A percentile compares a stretch with the other conserved stretches of the same genome.
Evolutionary conservation across 2,888 invertebrate species (phyloP).

Genomic region (Tortricodes alternella): DNA sequence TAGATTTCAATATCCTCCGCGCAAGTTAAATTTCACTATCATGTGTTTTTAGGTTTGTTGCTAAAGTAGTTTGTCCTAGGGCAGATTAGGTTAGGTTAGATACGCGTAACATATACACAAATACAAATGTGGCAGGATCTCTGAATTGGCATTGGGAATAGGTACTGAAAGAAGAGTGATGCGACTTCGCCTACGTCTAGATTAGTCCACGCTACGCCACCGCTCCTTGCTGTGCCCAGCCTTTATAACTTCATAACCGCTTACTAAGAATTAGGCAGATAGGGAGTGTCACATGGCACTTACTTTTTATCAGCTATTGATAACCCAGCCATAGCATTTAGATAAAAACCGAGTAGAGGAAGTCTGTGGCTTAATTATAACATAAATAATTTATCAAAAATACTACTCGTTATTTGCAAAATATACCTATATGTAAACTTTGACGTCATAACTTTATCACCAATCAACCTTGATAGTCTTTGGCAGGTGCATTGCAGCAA

Average conservation of each 20-base stretch:
- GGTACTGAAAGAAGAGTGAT: too few relatives aligned
- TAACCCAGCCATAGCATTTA: constrained; percentile 76
- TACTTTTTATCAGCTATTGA: constrained; percentile 70
- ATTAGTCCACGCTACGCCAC: neutral
- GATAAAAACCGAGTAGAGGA: constrained; percentile 67
- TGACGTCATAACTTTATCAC: constrained; percentile 61
- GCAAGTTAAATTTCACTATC: too few relatives aligned
- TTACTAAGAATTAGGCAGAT: constrained; percentile 63
- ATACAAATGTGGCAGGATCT: too few relatives aligned
- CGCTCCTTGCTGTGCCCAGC: neutral
- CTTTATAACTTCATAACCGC: constrained; percentile 4
- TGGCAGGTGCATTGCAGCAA: constrained; percentile 60
- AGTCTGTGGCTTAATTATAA: constrained; percentile 66
- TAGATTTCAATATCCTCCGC: too few relatives aligned
- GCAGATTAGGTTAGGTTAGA: too few relatives aligned
- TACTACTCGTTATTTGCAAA: constrained; percentile 27
- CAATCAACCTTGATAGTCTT: constrained; percentile 67
- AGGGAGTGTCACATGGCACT: constrained; percentile 78
- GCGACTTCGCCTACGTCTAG: too few relatives aligned
- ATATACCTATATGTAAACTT: constrained; percentile 32
- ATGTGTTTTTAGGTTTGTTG: too few relatives aligned
- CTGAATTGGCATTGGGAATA: too few relatives aligned
- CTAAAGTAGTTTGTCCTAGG: too few relatives aligned
- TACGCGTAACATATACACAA: too few relatives aligned
- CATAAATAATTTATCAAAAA: constrained; percentile 30